Evolutionary conservation across 2,113 vertebrate genomes (phyloP).

Genomic region (Narcine bancroftii): DNA sequence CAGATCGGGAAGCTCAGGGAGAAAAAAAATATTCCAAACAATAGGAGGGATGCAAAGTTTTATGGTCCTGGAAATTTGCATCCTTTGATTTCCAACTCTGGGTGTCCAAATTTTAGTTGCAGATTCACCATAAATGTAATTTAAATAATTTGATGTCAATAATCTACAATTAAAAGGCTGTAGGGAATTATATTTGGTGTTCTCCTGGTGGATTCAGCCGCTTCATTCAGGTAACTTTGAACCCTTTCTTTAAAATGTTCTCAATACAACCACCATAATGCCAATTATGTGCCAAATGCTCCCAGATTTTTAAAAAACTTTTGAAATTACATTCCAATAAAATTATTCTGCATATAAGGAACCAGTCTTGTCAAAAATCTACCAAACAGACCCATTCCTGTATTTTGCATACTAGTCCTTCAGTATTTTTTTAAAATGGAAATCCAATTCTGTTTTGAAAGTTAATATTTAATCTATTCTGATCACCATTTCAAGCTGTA

Average conservation of each 20-base stretch:
- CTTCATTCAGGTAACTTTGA: background rate
- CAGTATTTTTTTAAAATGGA: background rate
- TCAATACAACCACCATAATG: too few species aligned
- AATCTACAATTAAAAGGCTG: background rate
- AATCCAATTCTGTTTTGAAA: background rate
- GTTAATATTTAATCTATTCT: background rate
- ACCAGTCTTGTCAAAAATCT: background rate
- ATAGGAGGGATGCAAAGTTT: background rate
- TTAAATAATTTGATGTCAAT: background rate
- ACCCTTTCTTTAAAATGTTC: background rate
- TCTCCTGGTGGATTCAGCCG: background rate
- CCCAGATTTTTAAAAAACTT: too few species aligned
- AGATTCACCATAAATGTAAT: background rate
- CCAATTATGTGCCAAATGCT: too few species aligned
- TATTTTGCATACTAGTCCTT: background rate
- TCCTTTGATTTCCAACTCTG: background rate
- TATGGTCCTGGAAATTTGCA: background rate
- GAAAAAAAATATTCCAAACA: background rate
- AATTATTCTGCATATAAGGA: background rate
- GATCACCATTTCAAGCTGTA: background rate
- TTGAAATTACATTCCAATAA: background rate
- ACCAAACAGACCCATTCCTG: background rate
- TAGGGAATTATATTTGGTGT: background rate
- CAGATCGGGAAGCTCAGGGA: slow-evolving; percentile 9
- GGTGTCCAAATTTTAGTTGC: background rate